A percentile compares a stretch with the other conserved stretches of the same genome.
These are phyloP conservation scores for Cryptus armator DNA, from an alignment of 2,888 invertebrate species.

Conservation along the genomic window DNA sequence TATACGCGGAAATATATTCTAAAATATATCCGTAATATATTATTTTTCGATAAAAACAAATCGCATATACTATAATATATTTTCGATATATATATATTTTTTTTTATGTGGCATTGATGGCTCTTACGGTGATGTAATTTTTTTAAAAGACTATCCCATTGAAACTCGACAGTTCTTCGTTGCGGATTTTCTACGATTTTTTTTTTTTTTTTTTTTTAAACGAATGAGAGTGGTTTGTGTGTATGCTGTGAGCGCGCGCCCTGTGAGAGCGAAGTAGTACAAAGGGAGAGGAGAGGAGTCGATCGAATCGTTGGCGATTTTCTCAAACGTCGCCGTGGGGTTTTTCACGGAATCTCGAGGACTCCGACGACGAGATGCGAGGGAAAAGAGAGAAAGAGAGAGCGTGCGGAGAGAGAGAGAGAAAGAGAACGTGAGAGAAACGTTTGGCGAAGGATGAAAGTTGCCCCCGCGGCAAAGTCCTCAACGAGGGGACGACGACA, in stretches of 20 bases:
- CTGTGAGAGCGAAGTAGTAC: conserved; percentile 31
- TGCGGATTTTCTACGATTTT: conserved; percentile 35
- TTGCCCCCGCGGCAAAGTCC: conserved; percentile 13
- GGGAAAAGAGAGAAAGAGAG: not conserved
- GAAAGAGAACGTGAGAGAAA: not conserved
- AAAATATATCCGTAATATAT: too few species aligned
- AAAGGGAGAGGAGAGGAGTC: conserved; percentile 44
- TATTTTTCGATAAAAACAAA: too few species aligned
- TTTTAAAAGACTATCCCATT: conserved; percentile 33
- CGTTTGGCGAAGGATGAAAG: conserved; percentile 1
- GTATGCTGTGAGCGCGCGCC: conserved; percentile 7
- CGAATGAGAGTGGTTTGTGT: not conserved
- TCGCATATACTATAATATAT: too few species aligned
- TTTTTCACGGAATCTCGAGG: conserved; percentile 15
- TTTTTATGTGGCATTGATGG: too few species aligned
- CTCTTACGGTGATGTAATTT: conserved; percentile 36
- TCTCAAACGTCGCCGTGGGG: conserved; percentile 55
- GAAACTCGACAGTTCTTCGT: conserved; percentile 12
- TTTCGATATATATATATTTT: too few species aligned
- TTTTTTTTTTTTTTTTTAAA: not conserved
- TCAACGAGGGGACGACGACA: not conserved
- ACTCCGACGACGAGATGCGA: not conserved
- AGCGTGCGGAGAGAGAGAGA: too few species aligned
- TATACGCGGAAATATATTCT: too few species aligned
- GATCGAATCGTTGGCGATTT: conserved; percentile 62